These are phyloP conservation scores for Zoanthus gigantus DNA, from an alignment of 92 coral and sea anemone species.

Conservation along the genomic window DNA sequence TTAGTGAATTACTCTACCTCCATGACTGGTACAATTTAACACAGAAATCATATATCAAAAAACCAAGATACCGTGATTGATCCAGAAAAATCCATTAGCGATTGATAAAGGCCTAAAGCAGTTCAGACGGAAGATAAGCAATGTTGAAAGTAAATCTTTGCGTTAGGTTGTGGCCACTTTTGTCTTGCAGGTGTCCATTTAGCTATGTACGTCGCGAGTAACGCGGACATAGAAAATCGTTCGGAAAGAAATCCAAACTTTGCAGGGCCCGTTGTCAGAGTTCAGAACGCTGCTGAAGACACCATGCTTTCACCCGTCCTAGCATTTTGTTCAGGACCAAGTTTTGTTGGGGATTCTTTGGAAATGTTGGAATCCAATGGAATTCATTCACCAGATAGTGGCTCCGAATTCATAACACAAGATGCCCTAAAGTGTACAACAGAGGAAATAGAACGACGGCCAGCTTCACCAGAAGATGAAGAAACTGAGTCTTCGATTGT, in stretches of 20 bases:
- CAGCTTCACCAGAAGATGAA: conserved; percentile 62
- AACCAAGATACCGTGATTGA: conserved; percentile 9
- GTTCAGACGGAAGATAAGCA: conserved; percentile 35
- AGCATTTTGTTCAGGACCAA: conserved; percentile 82
- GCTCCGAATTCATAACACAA: not conserved
- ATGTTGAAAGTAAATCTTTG: conserved; percentile 38
- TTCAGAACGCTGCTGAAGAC: conserved; percentile 19
- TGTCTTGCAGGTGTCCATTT: conserved; percentile 28
- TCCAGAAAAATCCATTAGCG: conserved; percentile 9
- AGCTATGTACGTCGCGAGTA: conserved; percentile 25
- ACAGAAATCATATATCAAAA: conserved; percentile 18
- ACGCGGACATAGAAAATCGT: not conserved
- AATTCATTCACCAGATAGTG: conserved; percentile 59
- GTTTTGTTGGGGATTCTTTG: conserved; percentile 62
- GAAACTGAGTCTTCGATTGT: conserved; percentile 60
- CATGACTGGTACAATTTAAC: not conserved
- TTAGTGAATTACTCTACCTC: not conserved
- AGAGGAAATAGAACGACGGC: conserved; percentile 66
- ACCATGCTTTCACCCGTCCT: conserved; percentile 67
- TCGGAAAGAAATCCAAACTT: conserved; percentile 13
- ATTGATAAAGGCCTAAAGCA: conserved; percentile 11
- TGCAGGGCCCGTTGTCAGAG: conserved; percentile 7
- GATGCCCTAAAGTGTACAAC: conserved; percentile 36
- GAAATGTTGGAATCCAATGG: conserved; percentile 68
- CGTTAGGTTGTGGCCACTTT: not conserved